Evolutionary conservation across 2,113 vertebrate genomes (phyloP), one percentile per base, ranked within the genome.

Genomic region (Hemicordylus capensis): DNA sequence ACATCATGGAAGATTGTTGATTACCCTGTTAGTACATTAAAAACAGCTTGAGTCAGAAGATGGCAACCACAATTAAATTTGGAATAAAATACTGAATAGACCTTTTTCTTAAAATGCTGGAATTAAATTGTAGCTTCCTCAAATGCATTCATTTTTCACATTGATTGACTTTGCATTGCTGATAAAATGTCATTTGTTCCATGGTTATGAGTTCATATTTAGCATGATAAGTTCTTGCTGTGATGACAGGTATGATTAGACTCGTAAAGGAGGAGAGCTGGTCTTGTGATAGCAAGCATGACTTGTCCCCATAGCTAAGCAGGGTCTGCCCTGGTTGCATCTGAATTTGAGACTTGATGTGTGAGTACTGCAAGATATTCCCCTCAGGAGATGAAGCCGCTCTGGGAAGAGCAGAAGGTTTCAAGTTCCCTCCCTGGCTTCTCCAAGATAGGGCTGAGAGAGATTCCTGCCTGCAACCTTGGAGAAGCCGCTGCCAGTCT

Each of bases 191-290:
- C 64, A 54, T 79, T 67, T 79, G 58, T 69, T 74, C 76, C 72
- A 56, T 26, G 58, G 67, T 79, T 70, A 86, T 74, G 44, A 39
- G 34, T 77, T 84, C 87, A 34, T 28, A 61, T 61, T 59, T 78
- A 19, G 86, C 83, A 86, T 83, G 22, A 0, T 28, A 51, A 42
- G 28, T 75, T 31, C 46, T 54, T 75, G 73, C 73, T 75, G 15
- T 75, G 46, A 74, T 74, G 72, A 74, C 44, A 48, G 31, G 28
- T 6, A n/a, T 46, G 28, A n/a, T 19, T 66, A 17, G 42, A 34
- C 12, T 74, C 44, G 48, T 74, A n/a, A n/a, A n/a, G n/a, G n/a
- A n/a, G n/a, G n/a, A n/a, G n/a, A n/a, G n/a, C n/a, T n/a, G n/a
- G n/a, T n/a, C n/a, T n/a, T n/a, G n/a, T n/a, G n/a, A n/a, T n/a